Evolutionary conservation across 2,113 vertebrate species (phyloP).

Genomic region (Proterorhinus semilunaris): DNA sequence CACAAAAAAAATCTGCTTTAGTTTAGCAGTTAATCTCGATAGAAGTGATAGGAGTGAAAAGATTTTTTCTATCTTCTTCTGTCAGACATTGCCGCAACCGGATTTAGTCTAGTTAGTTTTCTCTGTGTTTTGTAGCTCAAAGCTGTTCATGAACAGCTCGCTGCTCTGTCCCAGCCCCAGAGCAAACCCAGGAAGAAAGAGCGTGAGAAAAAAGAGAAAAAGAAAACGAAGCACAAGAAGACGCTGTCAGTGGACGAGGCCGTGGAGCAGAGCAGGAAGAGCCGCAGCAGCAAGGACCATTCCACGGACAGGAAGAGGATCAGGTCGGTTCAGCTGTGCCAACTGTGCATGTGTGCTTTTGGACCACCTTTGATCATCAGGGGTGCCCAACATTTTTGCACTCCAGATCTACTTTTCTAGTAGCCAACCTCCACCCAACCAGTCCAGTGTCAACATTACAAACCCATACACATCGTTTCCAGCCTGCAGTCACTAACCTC

Average conservation of each 20-base stretch:
- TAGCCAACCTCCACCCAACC: too few relatives aligned
- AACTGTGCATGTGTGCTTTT: too few relatives aligned
- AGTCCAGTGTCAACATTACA: too few relatives aligned
- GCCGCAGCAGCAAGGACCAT: conserved; percentile 63
- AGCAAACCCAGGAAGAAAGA: conserved; percentile 96
- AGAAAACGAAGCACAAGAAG: conserved; percentile 84
- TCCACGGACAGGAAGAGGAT: conserved; percentile 85
- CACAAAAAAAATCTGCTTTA: too few relatives aligned
- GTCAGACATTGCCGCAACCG: neutral
- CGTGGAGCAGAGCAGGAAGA: conserved; percentile 72
- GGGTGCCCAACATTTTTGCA: too few relatives aligned
- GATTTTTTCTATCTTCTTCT: neutral
- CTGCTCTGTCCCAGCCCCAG: conserved; percentile 91
- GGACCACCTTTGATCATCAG: too few relatives aligned
- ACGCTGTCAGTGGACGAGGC: conserved; percentile 78
- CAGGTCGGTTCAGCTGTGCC: conserved; percentile 57
- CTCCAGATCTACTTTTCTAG: too few relatives aligned
- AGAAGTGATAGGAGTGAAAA: too few relatives aligned
- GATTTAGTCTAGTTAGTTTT: conserved; percentile 12
- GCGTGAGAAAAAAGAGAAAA: conserved; percentile 90
- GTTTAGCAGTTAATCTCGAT: too few relatives aligned
- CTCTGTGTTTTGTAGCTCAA: conserved; percentile 79
- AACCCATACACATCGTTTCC: too few relatives aligned
- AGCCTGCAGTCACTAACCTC: too few relatives aligned
- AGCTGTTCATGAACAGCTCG: conserved; percentile 93